phyloP scores from a whole-genome alignment of 2,113 vertebrate species.

The Sciurus niger region DNA sequence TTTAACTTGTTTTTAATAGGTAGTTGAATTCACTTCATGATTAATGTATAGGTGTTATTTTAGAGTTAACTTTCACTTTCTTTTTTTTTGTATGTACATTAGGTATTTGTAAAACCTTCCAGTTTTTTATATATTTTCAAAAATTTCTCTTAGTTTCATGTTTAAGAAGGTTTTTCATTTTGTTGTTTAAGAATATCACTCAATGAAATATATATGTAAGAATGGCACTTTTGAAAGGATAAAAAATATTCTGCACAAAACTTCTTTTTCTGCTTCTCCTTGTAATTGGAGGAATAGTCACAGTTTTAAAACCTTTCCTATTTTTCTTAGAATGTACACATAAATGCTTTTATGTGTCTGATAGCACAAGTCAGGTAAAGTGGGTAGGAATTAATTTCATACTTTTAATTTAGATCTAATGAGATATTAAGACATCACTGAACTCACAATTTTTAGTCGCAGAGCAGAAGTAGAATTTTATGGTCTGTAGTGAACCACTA shows the following conservation, averaged over 20 bases:
- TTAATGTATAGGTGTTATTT: constrained; percentile 60
- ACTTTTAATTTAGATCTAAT: too few species aligned
- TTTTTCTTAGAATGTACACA: constrained; percentile 49
- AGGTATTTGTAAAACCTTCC: constrained; percentile 38
- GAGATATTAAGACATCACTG: too few species aligned
- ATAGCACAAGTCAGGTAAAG: too few species aligned
- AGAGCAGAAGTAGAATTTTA: too few species aligned
- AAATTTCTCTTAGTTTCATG: constrained; percentile 47
- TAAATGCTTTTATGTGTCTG: too few species aligned
- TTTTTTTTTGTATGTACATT: background rate
- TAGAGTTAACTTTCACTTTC: constrained; percentile 46
- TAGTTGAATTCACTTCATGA: too few species aligned
- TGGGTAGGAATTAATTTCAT: too few species aligned
- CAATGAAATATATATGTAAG: too few species aligned
- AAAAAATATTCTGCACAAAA: constrained; percentile 52
- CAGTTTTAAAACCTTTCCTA: constrained; percentile 1
- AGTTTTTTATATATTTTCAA: constrained; percentile 51
- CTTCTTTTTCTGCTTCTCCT: background rate
- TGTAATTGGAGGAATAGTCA: constrained; percentile 38
- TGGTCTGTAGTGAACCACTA: too few species aligned
- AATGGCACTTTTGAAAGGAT: constrained; percentile 63
- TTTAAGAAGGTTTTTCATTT: background rate
- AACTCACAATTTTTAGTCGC: too few species aligned
- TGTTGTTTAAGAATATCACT: too few species aligned
- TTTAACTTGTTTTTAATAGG: too few species aligned